A percentile compares a stretch with the other conserved stretches of the same genome.
These are phyloP conservation scores for Molossus alvarezi DNA, from an alignment of 2,797 vertebrate genomes.

Conservation along the genomic window DNA sequence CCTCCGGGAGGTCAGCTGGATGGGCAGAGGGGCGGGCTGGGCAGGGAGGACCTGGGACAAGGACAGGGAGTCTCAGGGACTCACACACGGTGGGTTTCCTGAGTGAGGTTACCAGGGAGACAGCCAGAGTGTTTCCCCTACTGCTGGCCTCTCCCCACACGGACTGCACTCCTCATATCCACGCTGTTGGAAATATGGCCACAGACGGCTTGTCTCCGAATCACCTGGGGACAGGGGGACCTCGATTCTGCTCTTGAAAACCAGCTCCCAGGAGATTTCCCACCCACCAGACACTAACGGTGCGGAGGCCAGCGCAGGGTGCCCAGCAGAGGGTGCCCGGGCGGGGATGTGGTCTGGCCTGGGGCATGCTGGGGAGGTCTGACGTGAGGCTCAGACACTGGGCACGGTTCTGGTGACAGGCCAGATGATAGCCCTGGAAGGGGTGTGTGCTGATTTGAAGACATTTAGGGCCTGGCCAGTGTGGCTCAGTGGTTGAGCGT, in stretches of 20 bases:
- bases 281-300: no score
- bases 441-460: neutral
- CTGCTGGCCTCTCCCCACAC: neutral
- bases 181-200: neutral
- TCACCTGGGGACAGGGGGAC: accelerated
- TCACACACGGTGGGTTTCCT: neutral
- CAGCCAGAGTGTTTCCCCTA: neutral
- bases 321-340: neutral
- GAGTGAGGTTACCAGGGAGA: neutral
- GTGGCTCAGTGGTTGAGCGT: no score
- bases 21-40: neutral
- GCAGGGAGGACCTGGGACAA: neutral
- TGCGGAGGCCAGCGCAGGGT: neutral
- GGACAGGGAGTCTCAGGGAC: neutral
- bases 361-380: neutral
- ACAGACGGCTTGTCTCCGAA: neutral
- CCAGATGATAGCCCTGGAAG: neutral
- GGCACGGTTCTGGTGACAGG: neutral
- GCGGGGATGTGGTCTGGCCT: neutral
- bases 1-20: neutral
- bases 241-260: neutral
- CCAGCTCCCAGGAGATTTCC: neutral
- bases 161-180: neutral
- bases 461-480: neutral
- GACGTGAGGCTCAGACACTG: neutral